Evolutionary conservation across 1,140 invertebrate genomes (phyloP).

Genomic region (Rhagoletis zephyria): DNA sequence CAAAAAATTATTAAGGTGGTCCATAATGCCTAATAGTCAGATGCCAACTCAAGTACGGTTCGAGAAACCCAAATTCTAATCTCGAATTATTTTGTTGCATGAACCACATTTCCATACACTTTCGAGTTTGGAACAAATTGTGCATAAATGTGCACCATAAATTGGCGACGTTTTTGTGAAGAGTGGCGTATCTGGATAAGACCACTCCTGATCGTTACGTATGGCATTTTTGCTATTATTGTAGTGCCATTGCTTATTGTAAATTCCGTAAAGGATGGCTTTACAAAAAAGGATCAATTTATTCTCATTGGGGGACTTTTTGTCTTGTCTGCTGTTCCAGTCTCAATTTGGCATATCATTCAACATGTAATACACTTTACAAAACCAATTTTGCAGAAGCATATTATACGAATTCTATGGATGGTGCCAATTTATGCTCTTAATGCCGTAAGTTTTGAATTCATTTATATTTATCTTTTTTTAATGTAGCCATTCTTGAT

Average conservation of each 20-base stretch:
- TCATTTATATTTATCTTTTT: conserved; percentile 7
- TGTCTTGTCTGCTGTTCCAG: conserved; percentile 90
- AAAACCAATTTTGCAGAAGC: conserved; percentile 92
- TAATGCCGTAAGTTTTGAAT: conserved; percentile 83
- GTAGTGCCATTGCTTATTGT: conserved; percentile 87
- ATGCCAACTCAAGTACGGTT: conserved; percentile 33
- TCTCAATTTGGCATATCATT: conserved; percentile 94
- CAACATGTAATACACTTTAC: conserved; percentile 95
- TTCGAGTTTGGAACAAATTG: neutral
- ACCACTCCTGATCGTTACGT: conserved; percentile 85
- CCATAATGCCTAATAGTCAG: conserved; percentile 3
- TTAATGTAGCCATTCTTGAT: neutral
- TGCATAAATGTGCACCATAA: conserved; percentile 27
- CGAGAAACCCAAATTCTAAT: neutral
- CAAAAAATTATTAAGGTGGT: neutral
- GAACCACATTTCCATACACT: neutral
- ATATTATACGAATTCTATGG: conserved; percentile 96
- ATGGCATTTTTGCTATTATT: conserved; percentile 85
- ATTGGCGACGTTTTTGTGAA: conserved; percentile 75
- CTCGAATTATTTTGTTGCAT: neutral
- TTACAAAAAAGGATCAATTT: conserved; percentile 83
- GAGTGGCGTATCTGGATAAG: conserved; percentile 92
- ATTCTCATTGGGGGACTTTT: conserved; percentile 91
- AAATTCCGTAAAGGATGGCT: conserved; percentile 82
- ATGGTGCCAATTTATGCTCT: conserved; percentile 98